A percentile compares a stretch with the other conserved stretches of the same genome.
Conservation (phyloP, 2,888 invertebrate genomes). For the Tetragnatha montana region DNA sequence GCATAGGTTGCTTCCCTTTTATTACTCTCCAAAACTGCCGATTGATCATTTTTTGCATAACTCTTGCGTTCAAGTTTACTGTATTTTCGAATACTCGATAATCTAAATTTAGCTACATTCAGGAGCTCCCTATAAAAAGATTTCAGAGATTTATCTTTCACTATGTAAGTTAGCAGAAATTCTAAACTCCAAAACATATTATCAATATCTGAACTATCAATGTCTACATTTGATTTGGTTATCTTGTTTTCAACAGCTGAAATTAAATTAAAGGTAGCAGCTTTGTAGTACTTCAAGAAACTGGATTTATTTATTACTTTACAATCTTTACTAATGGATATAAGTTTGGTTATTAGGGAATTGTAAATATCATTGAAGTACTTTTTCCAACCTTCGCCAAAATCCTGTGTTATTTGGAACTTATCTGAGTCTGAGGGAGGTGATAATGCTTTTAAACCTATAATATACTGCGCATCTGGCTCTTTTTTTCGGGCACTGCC, state of each 20-base stretch:
- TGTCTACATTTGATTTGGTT: neutral
- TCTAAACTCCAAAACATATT: constrained; percentile 4
- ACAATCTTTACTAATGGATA: neutral
- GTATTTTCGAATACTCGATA: neutral
- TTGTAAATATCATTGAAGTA: constrained; percentile 2
- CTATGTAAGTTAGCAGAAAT: constrained; percentile 16
- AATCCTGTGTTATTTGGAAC: neutral
- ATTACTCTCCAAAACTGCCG: neutral
- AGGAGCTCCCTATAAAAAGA: neutral
- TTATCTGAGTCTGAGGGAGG: neutral
- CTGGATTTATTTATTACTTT: neutral
- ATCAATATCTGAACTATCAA: neutral
- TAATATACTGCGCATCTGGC: neutral
- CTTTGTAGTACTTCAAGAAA: neutral
- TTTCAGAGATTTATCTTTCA: neutral
- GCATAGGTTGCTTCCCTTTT: neutral
- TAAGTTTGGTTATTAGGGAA: neutral
- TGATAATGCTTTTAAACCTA: neutral
- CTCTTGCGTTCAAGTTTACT: neutral
- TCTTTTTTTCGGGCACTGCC: neutral
- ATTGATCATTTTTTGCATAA: neutral
- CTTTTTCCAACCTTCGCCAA: neutral
- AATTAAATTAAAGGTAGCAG: constrained; percentile 15
- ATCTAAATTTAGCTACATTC: neutral
- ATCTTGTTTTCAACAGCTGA: neutral